Percentiles rank a stretch among this genome's conserved stretches.
Evolutionary conservation across 1,140 invertebrate species (phyloP).

Genomic region (Geopemphigus sp.): DNA sequence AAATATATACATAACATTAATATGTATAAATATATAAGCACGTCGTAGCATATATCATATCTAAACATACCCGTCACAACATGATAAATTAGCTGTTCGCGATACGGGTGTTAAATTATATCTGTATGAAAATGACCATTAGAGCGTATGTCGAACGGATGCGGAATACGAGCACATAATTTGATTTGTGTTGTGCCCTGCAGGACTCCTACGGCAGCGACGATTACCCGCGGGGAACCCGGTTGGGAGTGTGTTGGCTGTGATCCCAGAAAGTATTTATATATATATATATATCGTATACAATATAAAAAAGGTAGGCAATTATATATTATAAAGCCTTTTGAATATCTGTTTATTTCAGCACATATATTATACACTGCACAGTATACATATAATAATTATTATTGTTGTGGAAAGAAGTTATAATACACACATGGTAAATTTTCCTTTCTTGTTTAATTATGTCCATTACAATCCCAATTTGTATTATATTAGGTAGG

Average conservation of each 20-base stretch:
- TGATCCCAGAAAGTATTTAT: neutral
- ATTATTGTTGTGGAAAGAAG: constrained; percentile 37
- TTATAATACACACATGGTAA: neutral
- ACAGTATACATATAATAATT: neutral
- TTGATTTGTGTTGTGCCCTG: constrained; percentile 36
- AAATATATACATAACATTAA: neutral
- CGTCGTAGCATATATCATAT: neutral
- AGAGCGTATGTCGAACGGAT: constrained; percentile 31
- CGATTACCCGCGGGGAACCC: constrained; percentile 37
- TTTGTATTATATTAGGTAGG: neutral
- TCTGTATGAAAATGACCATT: constrained; percentile 20
- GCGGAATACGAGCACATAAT: constrained; percentile 42
- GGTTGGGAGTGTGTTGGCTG: constrained; percentile 38
- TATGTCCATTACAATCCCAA: no score
- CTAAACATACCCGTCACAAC: neutral
- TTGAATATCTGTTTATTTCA: constrained; percentile 4
- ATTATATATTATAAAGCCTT: neutral
- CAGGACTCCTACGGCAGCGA: constrained; percentile 32
- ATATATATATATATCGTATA: neutral
- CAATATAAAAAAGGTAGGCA: neutral
- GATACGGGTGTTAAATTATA: constrained; percentile 37
- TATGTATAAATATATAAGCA: neutral
- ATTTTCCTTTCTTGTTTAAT: no score
- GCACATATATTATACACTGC: neutral
- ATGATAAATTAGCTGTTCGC: constrained; percentile 35